phyloP scores from a whole-genome alignment of 2,888 invertebrate genomes.

The Imbricaverruca yamaguchii region DNA sequence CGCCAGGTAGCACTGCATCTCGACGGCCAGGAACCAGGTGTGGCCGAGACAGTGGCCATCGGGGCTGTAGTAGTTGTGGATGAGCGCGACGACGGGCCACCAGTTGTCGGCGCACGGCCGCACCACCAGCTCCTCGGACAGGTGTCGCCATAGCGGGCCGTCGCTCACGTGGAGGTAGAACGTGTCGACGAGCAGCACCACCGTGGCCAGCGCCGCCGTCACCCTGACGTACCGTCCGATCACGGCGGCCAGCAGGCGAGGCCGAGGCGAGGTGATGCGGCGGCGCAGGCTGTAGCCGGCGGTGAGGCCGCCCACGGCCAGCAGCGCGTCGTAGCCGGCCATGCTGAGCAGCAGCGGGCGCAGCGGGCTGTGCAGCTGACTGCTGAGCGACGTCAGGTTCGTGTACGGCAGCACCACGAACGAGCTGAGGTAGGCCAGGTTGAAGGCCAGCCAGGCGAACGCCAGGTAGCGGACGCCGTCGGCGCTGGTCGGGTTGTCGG shows the following conservation, averaged over 20 bases:
- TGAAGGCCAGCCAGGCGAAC: background rate
- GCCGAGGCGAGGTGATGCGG: background rate
- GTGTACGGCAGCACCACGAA: slow-evolving; percentile 2
- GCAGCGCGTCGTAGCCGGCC: background rate
- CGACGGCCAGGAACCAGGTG: background rate
- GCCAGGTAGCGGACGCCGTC: background rate
- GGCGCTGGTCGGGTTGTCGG: background rate
- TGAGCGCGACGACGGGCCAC: background rate
- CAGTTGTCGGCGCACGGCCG: background rate
- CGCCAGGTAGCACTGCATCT: background rate
- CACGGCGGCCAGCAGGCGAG: background rate
- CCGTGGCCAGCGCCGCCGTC: background rate
- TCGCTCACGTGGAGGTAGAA: background rate
- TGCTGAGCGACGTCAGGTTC: background rate
- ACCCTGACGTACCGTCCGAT: background rate
- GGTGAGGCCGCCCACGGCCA: background rate
- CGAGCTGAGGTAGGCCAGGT: background rate
- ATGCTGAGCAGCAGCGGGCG: background rate
- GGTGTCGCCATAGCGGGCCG: background rate
- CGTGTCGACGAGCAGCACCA: background rate
- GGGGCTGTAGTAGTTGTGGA: background rate
- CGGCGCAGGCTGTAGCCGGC: background rate
- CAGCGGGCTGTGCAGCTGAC: background rate
- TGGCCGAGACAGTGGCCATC: background rate
- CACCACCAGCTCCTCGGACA: background rate